Conservation (phyloP, 2,888 invertebrate species). For the Helleia helle region DNA sequence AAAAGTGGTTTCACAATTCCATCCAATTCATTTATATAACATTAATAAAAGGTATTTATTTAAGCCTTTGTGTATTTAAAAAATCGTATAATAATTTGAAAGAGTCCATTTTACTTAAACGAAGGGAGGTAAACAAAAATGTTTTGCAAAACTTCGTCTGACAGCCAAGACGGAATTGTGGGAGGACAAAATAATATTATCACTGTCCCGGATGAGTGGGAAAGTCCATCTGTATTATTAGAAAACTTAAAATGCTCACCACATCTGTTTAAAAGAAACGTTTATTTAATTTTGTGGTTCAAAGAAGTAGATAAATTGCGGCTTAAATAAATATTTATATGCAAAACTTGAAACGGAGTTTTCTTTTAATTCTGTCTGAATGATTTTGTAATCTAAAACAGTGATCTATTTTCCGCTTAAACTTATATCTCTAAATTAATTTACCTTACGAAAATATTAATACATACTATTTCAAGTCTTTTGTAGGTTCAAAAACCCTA, state of each 20-base stretch:
- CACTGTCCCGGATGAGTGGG: conserved; percentile 31
- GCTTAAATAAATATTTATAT: conserved; percentile 3
- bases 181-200: conserved; percentile 43
- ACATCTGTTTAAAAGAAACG: conserved; percentile 25
- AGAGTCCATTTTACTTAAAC: conserved; percentile 21
- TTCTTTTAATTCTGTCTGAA: too few relatives aligned
- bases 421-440: too few relatives aligned
- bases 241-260: conserved; percentile 31
- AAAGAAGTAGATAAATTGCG: background rate
- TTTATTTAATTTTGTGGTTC: conserved; percentile 16
- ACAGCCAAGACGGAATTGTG: conserved; percentile 29
- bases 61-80: conserved; percentile 5
- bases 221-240: conserved; percentile 44
- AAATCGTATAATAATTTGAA: conserved; percentile 12
- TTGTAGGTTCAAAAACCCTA: too few relatives aligned
- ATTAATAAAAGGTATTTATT: background rate
- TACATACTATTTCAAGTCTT: too few relatives aligned
- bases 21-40: too few relatives aligned
- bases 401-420: too few relatives aligned
- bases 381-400: too few relatives aligned
- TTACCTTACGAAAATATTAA: too few relatives aligned
- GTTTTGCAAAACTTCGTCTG: conserved; percentile 27
- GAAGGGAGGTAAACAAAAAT: conserved; percentile 29
- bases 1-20: too few relatives aligned
- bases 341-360: background rate